These are phyloP conservation scores for Ailurus styani DNA, from an alignment of 2,113 vertebrate species.

Conservation along the genomic window DNA sequence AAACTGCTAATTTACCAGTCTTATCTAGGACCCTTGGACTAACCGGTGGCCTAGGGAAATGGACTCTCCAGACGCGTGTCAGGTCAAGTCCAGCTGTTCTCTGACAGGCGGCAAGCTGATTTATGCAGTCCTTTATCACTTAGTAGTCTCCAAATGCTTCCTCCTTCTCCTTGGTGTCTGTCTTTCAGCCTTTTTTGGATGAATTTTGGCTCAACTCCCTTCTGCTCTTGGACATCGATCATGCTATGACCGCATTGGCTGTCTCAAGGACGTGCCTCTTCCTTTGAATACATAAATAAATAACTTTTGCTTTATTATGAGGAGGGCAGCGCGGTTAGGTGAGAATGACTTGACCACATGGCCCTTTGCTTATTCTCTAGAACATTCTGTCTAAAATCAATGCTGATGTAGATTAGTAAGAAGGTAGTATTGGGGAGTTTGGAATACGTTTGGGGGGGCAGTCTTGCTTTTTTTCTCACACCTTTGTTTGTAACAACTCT, in stretches of 20 bases:
- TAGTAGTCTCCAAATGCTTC: not conserved
- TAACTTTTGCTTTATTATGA: not conserved
- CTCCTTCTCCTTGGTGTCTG: not conserved
- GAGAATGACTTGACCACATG: not conserved
- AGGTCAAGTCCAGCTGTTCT: not conserved
- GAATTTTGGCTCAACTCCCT: not conserved
- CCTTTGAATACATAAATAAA: slow-evolving; percentile 1
- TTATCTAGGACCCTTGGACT: not conserved
- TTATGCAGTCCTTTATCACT: not conserved
- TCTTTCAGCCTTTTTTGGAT: not conserved
- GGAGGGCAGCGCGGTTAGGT: not conserved
- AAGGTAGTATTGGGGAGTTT: not conserved
- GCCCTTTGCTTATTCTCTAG: not conserved
- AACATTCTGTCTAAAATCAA: not conserved
- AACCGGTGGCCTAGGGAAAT: not conserved
- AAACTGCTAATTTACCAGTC: not conserved
- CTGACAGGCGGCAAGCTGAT: not conserved
- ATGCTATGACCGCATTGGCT: not conserved
- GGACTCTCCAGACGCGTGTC: accelerated
- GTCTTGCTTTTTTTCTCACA: not conserved
- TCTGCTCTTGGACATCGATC: not conserved
- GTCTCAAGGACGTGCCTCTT: not conserved
- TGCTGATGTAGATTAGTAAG: not conserved
- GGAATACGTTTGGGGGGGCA: not conserved
- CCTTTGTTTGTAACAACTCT: not conserved